These are phyloP conservation scores for Eupithecia pulchellata DNA, from an alignment of 2,888 invertebrate species.

Conservation along the genomic window DNA sequence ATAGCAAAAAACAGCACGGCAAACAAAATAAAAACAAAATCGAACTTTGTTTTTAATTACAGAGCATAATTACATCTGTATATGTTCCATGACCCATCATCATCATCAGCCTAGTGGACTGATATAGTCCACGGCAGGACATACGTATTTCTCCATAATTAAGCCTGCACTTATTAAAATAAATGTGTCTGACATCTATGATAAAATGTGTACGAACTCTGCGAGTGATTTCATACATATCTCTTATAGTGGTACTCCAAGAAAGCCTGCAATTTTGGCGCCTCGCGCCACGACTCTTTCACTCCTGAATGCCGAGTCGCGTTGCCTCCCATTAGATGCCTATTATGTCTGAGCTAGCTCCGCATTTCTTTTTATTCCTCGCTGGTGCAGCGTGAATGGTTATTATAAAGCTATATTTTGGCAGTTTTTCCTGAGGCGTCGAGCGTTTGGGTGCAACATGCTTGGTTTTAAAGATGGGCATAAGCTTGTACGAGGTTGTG, in stretches of 20 bases:
- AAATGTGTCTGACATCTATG: not conserved
- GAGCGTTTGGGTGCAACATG: constrained; percentile 11
- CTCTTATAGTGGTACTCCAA: constrained; percentile 35
- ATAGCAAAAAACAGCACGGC: too few species aligned
- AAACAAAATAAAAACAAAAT: too few species aligned
- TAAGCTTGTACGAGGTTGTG: not conserved
- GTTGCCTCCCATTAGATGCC: constrained; percentile 72
- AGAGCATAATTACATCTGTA: too few species aligned
- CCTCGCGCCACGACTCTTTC: constrained; percentile 56
- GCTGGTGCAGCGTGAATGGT: constrained; percentile 47
- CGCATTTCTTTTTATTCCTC: constrained; percentile 45
- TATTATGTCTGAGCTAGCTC: constrained; percentile 65
- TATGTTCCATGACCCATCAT: too few species aligned
- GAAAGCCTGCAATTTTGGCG: constrained; percentile 54
- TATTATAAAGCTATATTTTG: constrained; percentile 48
- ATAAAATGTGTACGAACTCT: not conserved
- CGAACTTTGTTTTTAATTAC: too few species aligned
- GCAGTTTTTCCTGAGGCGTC: constrained; percentile 38
- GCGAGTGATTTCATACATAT: not conserved
- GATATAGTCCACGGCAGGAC: too few species aligned
- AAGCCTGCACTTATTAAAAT: too few species aligned
- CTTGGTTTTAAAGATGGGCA: not conserved
- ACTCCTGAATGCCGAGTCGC: constrained; percentile 68
- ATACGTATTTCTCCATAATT: too few species aligned
- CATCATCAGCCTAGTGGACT: too few species aligned